Percentiles rank a stretch among this genome's conserved stretches.
These are phyloP conservation scores for Pseudomyrmex gracilis DNA, from an alignment of 1,140 invertebrate genomes.

Conservation along the genomic window DNA sequence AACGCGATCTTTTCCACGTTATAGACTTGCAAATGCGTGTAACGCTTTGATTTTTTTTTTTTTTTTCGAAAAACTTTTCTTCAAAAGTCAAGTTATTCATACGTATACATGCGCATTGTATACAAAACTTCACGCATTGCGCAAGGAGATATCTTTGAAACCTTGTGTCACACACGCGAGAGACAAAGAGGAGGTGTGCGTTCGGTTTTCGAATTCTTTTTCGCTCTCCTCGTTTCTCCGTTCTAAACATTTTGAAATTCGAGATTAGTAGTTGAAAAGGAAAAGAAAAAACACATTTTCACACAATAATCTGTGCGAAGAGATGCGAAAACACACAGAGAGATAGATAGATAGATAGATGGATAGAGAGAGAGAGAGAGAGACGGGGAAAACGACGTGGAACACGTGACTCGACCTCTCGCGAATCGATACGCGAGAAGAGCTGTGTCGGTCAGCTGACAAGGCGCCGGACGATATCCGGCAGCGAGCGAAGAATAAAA, in stretches of 20 bases:
- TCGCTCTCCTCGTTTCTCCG: background rate
- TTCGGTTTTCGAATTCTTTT: background rate
- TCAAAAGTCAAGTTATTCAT: too few relatives aligned
- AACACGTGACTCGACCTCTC: constrained; percentile 63
- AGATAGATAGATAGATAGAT: too few relatives aligned
- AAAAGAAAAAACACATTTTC: too few relatives aligned
- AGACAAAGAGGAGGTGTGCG: too few relatives aligned
- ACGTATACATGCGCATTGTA: too few relatives aligned
- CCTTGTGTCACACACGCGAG: background rate
- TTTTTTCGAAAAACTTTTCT: too few relatives aligned
- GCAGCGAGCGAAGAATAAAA: constrained; percentile 54
- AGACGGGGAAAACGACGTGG: constrained; percentile 29
- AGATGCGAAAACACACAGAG: background rate
- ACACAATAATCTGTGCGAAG: background rate
- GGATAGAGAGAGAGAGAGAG: too few relatives aligned
- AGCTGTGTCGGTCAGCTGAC: constrained; percentile 62
- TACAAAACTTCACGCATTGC: background rate
- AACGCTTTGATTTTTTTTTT: background rate
- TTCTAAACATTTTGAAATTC: background rate
- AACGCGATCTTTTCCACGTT: background rate
- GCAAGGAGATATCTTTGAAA: background rate
- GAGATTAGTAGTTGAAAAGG: background rate
- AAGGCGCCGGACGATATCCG: constrained; percentile 54
- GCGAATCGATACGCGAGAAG: constrained; percentile 59
- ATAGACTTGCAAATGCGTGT: too few relatives aligned